Conservation (phyloP, 2,888 invertebrate genomes). For the Metellina segmentata region DNA sequence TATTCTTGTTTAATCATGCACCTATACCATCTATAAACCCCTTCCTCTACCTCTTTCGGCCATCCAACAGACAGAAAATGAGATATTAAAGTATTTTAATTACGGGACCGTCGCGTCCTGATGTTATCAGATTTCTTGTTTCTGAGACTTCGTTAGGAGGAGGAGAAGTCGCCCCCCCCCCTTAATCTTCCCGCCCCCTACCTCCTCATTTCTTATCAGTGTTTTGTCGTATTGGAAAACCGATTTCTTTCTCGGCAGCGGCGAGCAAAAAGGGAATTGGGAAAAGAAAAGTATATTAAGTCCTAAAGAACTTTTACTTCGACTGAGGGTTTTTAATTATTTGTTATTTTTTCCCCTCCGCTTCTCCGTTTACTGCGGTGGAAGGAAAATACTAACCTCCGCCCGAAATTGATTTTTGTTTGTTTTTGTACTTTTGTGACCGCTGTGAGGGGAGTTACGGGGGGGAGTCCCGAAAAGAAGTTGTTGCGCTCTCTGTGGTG, state of each 20-base stretch:
- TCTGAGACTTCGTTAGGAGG: slow-evolving; percentile 19
- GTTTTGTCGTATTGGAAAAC: slow-evolving; percentile 64
- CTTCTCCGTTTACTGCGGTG: not conserved
- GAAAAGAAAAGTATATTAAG: slow-evolving; percentile 40
- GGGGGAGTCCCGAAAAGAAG: not conserved
- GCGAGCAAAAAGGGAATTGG: not conserved
- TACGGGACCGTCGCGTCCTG: slow-evolving; percentile 45
- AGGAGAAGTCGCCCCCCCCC: not conserved
- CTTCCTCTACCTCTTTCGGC: not conserved
- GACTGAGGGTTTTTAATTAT: slow-evolving; percentile 43
- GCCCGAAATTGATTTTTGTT: slow-evolving; percentile 26
- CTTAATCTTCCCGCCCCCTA: slow-evolving; percentile 10
- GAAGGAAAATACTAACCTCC: not conserved
- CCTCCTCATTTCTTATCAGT: slow-evolving; percentile 33
- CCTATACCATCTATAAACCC: not conserved
- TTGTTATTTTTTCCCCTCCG: slow-evolving; percentile 31
- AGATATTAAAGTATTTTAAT: slow-evolving; percentile 73
- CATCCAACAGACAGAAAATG: slow-evolving; percentile 29
- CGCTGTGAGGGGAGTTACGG: not conserved
- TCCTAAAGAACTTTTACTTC: slow-evolving; percentile 43
- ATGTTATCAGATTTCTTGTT: slow-evolving; percentile 66
- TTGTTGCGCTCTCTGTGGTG: not conserved
- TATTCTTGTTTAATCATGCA: slow-evolving; percentile 21
- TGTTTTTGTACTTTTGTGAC: not conserved
- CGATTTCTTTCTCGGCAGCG: slow-evolving; percentile 14